Evolutionary conservation across 2,113 vertebrate species (phyloP), one percentile per base, ranked within the genome.

Genomic region (Salvator merianae): DNA sequence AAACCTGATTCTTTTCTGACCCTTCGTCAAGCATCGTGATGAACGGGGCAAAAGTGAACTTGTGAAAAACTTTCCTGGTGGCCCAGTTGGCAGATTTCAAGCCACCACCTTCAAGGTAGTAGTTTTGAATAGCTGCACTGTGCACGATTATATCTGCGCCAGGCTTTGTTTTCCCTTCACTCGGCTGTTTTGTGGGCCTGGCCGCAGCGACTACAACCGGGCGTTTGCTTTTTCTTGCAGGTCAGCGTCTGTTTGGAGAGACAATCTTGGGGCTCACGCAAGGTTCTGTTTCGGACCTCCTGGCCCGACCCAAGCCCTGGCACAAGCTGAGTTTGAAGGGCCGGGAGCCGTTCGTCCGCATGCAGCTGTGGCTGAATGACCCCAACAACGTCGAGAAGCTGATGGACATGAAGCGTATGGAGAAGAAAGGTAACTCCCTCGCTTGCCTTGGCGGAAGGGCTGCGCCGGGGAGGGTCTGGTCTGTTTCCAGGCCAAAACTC

Each of bases 171-270:
- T 80, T 1, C 0, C 53, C 72, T 86, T 7, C 8, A 1, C 65
- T 47, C 1, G 16, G 86, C 89, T 20, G 18, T 59, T 16, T 20
- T 16, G 14, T 59, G 2, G 18, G 3, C 18, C 14, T 2, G 16
- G 16, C 55, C 16, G 2, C 55, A 4, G 55, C 71, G 14, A 90
- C 84, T 86, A 88, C 88, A 91, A 68, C 30, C 78, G 74, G 0
- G 12, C 70, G 92, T 91, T 88, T 92, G 1, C 16, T 94, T 81
- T n/a, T 91, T 77, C 43, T 65, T 84, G 79, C 93, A 99, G 98
- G 98, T 94, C 98, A 99, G 95, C 98, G 98, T 90, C 94, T 99
- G 91, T 99, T 99, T 93, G 98, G 98, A 87, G 98, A 99, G 96
- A 98, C 97, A 88, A 98, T 99, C 95, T 96, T 99, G 38, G 98